Evolutionary conservation across 2,113 vertebrate species (phyloP).

Genomic region (Parus major): DNA sequence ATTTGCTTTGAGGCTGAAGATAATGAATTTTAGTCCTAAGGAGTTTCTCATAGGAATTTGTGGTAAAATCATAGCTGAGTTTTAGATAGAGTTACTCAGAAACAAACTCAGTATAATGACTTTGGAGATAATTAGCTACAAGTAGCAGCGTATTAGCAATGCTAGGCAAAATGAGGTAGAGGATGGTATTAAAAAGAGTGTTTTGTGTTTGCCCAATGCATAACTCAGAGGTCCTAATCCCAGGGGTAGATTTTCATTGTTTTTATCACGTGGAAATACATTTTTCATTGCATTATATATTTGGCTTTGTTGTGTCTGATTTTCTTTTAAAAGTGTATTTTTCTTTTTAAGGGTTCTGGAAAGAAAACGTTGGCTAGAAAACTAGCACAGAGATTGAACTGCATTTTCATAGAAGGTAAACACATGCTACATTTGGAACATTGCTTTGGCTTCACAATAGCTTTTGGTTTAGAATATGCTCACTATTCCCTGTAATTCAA

Average conservation of each 20-base stretch:
- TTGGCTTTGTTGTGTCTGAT: neutral
- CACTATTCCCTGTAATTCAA: neutral
- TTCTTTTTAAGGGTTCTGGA: conserved; percentile 84
- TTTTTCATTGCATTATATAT: neutral
- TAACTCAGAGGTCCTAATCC: neutral
- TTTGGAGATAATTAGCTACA: neutral
- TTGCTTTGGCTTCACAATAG: neutral
- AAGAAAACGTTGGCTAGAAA: conserved; percentile 87
- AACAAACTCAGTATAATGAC: neutral
- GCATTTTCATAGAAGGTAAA: conserved; percentile 89
- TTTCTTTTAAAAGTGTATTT: conserved; percentile 17
- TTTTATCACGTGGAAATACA: neutral
- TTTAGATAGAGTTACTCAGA: neutral
- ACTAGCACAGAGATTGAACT: conserved; percentile 84
- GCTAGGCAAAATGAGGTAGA: neutral
- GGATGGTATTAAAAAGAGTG: neutral
- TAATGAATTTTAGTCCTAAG: neutral
- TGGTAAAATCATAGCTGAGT: neutral
- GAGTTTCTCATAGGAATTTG: neutral
- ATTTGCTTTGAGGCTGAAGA: neutral
- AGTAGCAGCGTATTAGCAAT: neutral
- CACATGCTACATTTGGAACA: neutral
- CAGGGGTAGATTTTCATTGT: neutral
- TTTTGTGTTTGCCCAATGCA: neutral
- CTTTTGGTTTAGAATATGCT: neutral